phyloP scores from a whole-genome alignment of 2,113 vertebrate species.

The Amazona vittata region DNA sequence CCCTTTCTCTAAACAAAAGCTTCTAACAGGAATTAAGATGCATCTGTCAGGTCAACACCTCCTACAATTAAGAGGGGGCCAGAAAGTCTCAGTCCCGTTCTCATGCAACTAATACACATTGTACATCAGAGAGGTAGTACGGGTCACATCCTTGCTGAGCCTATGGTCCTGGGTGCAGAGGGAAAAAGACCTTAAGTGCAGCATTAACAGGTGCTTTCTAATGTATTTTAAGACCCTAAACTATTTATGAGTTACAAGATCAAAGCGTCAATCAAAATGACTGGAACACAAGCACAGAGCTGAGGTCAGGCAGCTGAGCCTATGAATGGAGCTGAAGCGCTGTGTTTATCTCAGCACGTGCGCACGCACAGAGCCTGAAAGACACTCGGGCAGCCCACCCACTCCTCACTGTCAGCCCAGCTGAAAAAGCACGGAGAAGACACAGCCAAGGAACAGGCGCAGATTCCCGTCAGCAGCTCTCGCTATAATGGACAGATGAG shows the following conservation, averaged over 20 bases:
- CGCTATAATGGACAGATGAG: background rate
- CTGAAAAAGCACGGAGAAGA: constrained; percentile 32
- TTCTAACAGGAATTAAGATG: background rate
- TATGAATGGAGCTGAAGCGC: constrained; percentile 19
- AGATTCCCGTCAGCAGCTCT: background rate
- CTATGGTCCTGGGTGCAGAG: background rate
- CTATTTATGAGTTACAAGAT: background rate
- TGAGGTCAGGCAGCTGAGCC: background rate
- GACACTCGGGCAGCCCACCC: background rate
- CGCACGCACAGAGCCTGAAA: background rate
- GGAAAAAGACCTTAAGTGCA: background rate
- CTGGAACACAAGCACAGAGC: background rate
- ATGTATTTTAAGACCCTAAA: background rate
- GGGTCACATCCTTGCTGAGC: background rate
- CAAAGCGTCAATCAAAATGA: background rate
- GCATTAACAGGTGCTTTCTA: background rate
- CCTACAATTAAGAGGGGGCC: background rate
- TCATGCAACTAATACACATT: background rate
- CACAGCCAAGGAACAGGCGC: background rate
- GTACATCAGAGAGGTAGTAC: background rate
- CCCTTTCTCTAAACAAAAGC: background rate
- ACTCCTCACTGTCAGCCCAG: constrained; percentile 2
- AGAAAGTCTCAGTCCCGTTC: background rate
- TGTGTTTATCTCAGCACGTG: constrained; percentile 63
- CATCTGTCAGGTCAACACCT: background rate